Evolutionary conservation across 2,888 invertebrate genomes (phyloP).

Genomic region (Sarcophaga variegata): DNA sequence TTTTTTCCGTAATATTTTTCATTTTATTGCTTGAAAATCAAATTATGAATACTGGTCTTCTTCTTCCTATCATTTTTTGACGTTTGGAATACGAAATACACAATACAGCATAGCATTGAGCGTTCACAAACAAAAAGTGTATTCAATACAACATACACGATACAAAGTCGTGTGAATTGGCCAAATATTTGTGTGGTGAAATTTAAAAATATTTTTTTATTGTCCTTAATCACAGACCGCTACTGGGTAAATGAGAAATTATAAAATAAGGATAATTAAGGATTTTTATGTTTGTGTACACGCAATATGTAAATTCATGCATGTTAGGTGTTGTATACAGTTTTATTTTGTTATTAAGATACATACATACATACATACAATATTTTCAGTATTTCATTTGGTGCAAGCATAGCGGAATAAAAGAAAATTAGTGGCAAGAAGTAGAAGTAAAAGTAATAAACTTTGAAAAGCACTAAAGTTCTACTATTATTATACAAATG

Average conservation of each 20-base stretch:
- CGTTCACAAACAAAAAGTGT: no score
- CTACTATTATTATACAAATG: neutral
- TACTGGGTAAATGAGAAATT: constrained; percentile 19
- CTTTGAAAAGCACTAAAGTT: constrained; percentile 27
- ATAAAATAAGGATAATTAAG: constrained; percentile 62
- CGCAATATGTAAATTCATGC: constrained; percentile 61
- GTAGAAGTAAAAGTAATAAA: constrained; percentile 3
- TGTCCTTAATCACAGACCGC: constrained; percentile 19
- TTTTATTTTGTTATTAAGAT: neutral
- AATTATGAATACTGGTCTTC: no score
- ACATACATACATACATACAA: neutral
- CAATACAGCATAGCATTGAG: no score
- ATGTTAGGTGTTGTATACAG: constrained; percentile 40
- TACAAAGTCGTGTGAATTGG: neutral
- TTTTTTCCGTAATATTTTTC: no score
- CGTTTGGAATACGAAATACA: no score
- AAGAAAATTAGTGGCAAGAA: constrained; percentile 16
- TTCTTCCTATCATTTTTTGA: no score
- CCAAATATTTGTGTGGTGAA: neutral
- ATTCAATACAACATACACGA: no score
- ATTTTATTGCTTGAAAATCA: no score
- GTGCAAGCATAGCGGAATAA: constrained; percentile 9
- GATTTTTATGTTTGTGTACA: constrained; percentile 44
- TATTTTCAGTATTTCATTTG: constrained; percentile 41
- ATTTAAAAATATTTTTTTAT: constrained; percentile 15